These are phyloP conservation scores for Hymenochirus boettgeri DNA, from an alignment of 2,113 vertebrate species.

Conservation along the genomic window DNA sequence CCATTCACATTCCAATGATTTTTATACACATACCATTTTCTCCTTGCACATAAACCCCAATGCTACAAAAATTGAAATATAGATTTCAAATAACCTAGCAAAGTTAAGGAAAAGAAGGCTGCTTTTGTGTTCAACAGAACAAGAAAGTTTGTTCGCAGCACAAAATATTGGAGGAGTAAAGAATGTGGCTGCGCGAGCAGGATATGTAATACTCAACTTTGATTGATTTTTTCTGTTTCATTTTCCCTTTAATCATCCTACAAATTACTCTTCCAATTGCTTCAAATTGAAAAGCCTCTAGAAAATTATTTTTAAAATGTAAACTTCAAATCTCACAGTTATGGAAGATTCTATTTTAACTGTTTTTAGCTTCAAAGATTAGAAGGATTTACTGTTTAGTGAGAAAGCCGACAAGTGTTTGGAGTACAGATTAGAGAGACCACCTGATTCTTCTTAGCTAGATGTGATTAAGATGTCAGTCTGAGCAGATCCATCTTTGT, in stretches of 20 bases:
- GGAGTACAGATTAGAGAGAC: conserved; percentile 8
- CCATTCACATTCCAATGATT: too few species aligned
- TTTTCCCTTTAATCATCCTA: not conserved
- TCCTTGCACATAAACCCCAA: too few species aligned
- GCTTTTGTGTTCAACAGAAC: too few species aligned
- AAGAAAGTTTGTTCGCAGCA: too few species aligned
- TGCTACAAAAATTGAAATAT: too few species aligned
- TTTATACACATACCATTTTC: too few species aligned
- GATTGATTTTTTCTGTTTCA: too few species aligned
- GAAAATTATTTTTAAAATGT: not conserved
- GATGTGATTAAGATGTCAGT: conserved; percentile 4
- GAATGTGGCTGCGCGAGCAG: too few species aligned
- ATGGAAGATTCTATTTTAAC: conserved; percentile 4
- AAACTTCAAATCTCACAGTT: not conserved
- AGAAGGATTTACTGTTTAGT: conserved; percentile 16
- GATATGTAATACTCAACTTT: too few species aligned
- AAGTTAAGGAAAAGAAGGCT: too few species aligned
- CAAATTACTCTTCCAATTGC: not conserved
- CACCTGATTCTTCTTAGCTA: conserved; percentile 19
- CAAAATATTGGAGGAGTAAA: too few species aligned
- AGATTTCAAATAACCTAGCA: too few species aligned
- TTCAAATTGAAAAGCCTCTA: not conserved
- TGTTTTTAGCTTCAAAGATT: not conserved
- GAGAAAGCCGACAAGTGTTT: conserved; percentile 10
- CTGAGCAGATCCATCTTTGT: not conserved